Base-by-base conservation (phyloP, 1,140 invertebrate species). In the Zaprionus davidi region DNA sequence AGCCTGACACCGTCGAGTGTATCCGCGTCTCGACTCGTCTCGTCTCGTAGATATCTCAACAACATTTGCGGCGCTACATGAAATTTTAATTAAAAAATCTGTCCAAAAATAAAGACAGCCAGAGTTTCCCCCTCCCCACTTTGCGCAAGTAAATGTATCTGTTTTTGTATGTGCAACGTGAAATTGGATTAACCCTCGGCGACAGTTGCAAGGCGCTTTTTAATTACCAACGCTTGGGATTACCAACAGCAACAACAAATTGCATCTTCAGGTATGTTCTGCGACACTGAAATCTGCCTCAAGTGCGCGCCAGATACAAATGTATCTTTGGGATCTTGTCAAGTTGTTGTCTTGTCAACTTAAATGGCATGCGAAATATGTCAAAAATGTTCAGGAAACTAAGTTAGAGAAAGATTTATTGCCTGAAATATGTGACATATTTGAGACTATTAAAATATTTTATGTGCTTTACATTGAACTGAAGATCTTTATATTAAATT, bases 31-130 rank as follows among this genome's bases (percentile, higher is more conserved):
- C 53, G 13, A 12, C 46, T 49, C 46, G 24, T 11, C 20, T 38
- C 9, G 34, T 15, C 20, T 38, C 59, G 38, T 51, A 74, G 73
- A 76, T 76, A 76, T 44, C 60, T 72, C 71, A 71, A 85, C 82
- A 82, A 69, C 79, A 85, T 79, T 85, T 84, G 41, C 41, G 77
- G 53, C 71, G 75, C 81, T 69, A 90, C 85, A 88, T 71, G 81
- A 88, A 90, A 88, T 90, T 84, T 88, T 88, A 88, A 88, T 88
- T 88, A 88, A 88, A 88, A 85, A 90, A 90, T 88, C 85, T 88
- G 81, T 90, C 81, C 71, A 57, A 81, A 81, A 90, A 81, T 84
- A 90, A 90, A 74, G 76, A 73, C 87, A 65, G n/a, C 31, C 17
- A 28, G 28, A 17, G 63, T 55, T 41, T 60, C 46, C 15, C 38